Evolutionary conservation across 2,113 vertebrate genomes (phyloP), one percentile per base, ranked within the genome.

Genomic region (Leucopsar rothschildi): DNA sequence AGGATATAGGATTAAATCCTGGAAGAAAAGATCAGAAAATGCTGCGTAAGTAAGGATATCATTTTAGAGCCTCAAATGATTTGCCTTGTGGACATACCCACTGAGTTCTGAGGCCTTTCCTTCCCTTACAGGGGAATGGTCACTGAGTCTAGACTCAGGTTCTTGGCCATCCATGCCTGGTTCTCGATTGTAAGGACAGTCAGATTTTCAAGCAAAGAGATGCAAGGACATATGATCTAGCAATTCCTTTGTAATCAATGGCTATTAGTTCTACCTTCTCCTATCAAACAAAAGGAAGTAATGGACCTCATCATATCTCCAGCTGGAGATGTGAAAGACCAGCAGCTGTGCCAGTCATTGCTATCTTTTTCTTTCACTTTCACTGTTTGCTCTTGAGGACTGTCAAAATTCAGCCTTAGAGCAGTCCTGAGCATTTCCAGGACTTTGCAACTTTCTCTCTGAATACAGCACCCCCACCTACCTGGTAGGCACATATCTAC

Each of bases 401-500:
- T 71, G 57, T 16, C 3, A 79, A 82, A 82, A 61, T 61, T 5
- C n/a, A 86, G 10, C 11, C 29, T 33, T 50, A 60, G 29, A 40
- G 23, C 6, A 47, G 16, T 18, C 12, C 37, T 55, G 33, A 9
- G 20, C 17, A 45, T 39, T 52, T 31, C 12, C 35, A 55, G 25
- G 11, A 5, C 15, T 82, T 66, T 37, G 15, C 0, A 0, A 5
- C 17, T 37, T 82, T 81, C 31, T 61, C 11, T 19, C 5, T 44
- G 3, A 72, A 57, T 55, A 27, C 9, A 49, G 17, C 6, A 27
- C 10, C 14, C 35, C 2, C 31, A 50, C 8, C 12, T 76, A n/a
- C 23, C 20, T 59, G 9, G 16, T 8, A 12, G 66, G 37, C 8
- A 18, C 21, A 78, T 22, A 9, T 52, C 21, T 63, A 15, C 45